These are phyloP conservation scores for Gonioctena quinquepunctata DNA, from an alignment of 1,140 invertebrate genomes.

Conservation along the genomic window DNA sequence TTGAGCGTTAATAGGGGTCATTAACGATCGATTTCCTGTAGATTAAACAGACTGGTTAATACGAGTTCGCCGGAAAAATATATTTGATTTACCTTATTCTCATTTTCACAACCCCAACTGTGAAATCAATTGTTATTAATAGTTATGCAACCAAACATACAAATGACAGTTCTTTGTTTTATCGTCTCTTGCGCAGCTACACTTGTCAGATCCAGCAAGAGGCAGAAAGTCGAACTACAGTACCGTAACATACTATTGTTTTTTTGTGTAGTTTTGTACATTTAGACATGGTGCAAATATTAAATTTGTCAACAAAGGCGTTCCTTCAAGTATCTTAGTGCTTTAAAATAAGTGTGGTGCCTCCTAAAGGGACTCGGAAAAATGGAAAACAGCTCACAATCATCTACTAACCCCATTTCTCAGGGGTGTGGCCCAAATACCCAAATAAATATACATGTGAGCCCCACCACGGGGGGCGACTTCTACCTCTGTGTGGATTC, in stretches of 20 bases:
- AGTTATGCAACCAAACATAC: slow-evolving; percentile 25
- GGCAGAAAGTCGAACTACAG: slow-evolving; percentile 31
- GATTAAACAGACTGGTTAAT: no score
- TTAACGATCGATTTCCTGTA: no score
- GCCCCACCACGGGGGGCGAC: slow-evolving; percentile 88
- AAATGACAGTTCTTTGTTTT: slow-evolving; percentile 10
- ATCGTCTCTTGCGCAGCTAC: slow-evolving; percentile 21
- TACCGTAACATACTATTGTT: slow-evolving; percentile 46
- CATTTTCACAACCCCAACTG: no score
- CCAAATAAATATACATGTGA: slow-evolving; percentile 79
- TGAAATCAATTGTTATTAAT: no score
- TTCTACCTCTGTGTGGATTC: slow-evolving; percentile 80
- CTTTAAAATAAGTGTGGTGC: slow-evolving; percentile 15
- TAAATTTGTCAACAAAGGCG: slow-evolving; percentile 17
- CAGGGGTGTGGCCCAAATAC: slow-evolving; percentile 70
- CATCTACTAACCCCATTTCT: slow-evolving; percentile 53
- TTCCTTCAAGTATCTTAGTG: slow-evolving; percentile 27
- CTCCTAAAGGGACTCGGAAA: slow-evolving; percentile 4
- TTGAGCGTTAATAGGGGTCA: no score
- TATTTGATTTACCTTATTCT: no score
- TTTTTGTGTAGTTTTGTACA: slow-evolving; percentile 41
- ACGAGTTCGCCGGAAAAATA: no score
- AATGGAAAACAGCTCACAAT: slow-evolving; percentile 53
- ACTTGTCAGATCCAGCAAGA: slow-evolving; percentile 27
- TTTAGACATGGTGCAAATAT: slow-evolving; percentile 39